These are phyloP conservation scores for Athrips mouffetella DNA, from an alignment of 2,888 invertebrate genomes.

Conservation along the genomic window DNA sequence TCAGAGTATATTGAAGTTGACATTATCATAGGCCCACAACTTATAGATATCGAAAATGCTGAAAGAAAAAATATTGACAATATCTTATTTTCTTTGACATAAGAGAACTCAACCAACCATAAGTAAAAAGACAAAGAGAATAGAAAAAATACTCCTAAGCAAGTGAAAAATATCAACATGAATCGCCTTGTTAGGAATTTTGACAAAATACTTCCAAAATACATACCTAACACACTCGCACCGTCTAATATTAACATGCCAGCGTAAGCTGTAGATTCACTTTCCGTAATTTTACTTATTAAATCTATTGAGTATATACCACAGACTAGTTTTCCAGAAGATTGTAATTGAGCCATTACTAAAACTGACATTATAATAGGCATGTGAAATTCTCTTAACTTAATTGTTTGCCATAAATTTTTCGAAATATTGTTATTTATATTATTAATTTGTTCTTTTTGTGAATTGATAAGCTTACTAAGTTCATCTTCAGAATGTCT, in stretches of 20 bases:
- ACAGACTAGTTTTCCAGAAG: conserved; percentile 41
- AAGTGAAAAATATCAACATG: conserved; percentile 38
- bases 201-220: conserved; percentile 44
- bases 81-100: conserved; percentile 42
- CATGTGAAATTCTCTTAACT: conserved; percentile 35
- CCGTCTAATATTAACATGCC: conserved; percentile 56
- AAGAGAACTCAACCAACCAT: conserved; percentile 36
- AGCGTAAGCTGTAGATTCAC: conserved; percentile 42
- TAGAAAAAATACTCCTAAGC: conserved; percentile 41
- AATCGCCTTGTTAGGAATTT: conserved; percentile 44
- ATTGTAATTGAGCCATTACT: conserved; percentile 26
- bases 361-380: conserved; percentile 34
- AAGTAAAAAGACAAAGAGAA: conserved; percentile 47
- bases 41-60: conserved; percentile 45
- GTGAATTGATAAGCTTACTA: background rate
- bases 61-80: conserved; percentile 42
- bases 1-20: conserved; percentile 46
- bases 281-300: conserved; percentile 42
- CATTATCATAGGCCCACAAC: conserved; percentile 54
- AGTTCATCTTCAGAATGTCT: conserved; percentile 23
- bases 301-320: conserved; percentile 47
- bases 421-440: conserved; percentile 21
- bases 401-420: conserved; percentile 20
- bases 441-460: background rate
- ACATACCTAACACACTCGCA: conserved; percentile 50